Conservation (phyloP, 2,888 invertebrate genomes). For the Plutella xylostella region DNA sequence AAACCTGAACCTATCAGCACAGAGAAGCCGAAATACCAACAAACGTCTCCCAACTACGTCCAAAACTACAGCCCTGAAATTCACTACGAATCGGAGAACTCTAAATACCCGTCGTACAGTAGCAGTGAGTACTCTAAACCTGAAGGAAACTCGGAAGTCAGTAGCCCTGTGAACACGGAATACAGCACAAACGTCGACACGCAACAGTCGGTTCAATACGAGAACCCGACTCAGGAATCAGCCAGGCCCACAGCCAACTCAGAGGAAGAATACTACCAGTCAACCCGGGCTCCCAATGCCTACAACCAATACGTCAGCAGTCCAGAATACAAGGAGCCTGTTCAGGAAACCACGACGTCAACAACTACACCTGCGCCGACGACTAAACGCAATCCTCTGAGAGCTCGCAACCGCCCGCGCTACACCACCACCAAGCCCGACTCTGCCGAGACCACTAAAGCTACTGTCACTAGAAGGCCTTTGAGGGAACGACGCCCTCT, state of each 20-base stretch:
- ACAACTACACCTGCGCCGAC: slow-evolving; percentile 43
- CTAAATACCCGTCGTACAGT: slow-evolving; percentile 38
- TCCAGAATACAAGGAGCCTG: slow-evolving; percentile 24
- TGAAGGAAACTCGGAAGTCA: slow-evolving; percentile 19
- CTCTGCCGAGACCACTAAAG: slow-evolving; percentile 49
- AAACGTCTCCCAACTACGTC: slow-evolving; percentile 38
- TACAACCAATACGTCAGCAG: slow-evolving; percentile 38
- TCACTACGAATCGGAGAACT: slow-evolving; percentile 45
- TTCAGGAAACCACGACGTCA: slow-evolving; percentile 25
- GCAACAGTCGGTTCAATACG: slow-evolving; percentile 25
- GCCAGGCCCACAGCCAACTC: slow-evolving; percentile 24
- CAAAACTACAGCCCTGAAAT: slow-evolving; percentile 55
- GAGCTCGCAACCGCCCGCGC: slow-evolving; percentile 48
- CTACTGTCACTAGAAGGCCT: slow-evolving; percentile 56
- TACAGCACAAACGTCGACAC: slow-evolving; percentile 29
- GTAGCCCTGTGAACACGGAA: slow-evolving; percentile 20
- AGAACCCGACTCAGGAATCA: slow-evolving; percentile 28
- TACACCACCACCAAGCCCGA: slow-evolving; percentile 32
- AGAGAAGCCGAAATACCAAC: slow-evolving; percentile 21
- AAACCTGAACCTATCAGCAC: neutral
- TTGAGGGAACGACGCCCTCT: slow-evolving; percentile 63
- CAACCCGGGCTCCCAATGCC: slow-evolving; percentile 28
- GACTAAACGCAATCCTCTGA: slow-evolving; percentile 39
- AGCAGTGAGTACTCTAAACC: slow-evolving; percentile 31
- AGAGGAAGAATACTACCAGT: slow-evolving; percentile 22